phyloP scores from a whole-genome alignment of 2,113 vertebrate genomes.

The Malurus alboscapulatus region DNA sequence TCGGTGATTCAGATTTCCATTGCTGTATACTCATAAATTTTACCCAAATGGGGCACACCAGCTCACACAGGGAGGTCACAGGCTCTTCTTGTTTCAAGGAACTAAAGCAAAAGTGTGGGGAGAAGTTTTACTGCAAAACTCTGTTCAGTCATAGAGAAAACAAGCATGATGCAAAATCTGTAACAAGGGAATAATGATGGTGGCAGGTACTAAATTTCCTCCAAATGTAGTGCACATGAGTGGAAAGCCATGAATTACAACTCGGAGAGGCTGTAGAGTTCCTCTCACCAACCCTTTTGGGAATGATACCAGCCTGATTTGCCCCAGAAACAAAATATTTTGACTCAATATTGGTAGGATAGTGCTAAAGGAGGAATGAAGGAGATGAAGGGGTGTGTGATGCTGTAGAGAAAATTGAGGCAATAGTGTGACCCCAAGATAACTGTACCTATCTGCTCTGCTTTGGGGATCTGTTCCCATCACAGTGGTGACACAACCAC shows the following conservation, averaged over 20 bases:
- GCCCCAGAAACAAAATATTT: not conserved
- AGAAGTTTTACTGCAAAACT: not conserved
- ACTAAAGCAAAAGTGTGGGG: not conserved
- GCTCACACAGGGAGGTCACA: not conserved
- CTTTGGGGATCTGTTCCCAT: not conserved
- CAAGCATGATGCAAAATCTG: not conserved
- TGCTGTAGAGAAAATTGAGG: not conserved
- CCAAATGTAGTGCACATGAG: not conserved
- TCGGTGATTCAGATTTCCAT: not conserved
- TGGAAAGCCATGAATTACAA: not conserved
- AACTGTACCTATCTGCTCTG: not conserved
- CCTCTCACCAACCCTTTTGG: not conserved
- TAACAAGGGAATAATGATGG: not conserved
- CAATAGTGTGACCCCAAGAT: not conserved
- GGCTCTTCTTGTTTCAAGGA: not conserved
- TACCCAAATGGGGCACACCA: not conserved
- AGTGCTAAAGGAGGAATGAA: not conserved
- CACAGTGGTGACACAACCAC: not conserved
- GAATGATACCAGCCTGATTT: not conserved
- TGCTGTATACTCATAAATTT: not conserved
- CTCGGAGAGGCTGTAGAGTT: not conserved
- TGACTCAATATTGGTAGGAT: not conserved
- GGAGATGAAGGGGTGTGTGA: not conserved
- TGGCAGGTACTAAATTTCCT: not conserved
- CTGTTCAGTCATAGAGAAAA: not conserved